Evolutionary conservation across 2,797 vertebrate genomes (phyloP).

Genomic region (Anas flavirostris): DNA sequence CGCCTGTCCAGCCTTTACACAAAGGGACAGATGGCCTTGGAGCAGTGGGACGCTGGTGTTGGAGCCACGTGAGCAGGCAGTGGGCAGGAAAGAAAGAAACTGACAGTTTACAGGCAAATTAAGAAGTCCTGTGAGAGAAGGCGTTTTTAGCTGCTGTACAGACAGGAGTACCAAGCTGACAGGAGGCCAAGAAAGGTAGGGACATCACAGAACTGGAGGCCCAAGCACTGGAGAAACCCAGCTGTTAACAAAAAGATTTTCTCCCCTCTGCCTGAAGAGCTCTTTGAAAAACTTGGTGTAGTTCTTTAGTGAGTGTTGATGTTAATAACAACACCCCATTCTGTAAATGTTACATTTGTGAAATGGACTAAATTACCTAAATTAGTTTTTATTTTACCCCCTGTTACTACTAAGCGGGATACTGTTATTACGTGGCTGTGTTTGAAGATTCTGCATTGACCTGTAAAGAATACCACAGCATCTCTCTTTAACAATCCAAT

Average conservation of each 20-base stretch:
- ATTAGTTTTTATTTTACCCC: neutral
- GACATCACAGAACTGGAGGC: neutral
- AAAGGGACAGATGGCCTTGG: neutral
- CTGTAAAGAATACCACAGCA: fast-evolving
- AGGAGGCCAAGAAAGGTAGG: neutral
- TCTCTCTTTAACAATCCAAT: neutral
- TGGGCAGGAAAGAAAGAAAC: neutral
- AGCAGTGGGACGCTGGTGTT: fast-evolving
- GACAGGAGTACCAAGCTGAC: fast-evolving
- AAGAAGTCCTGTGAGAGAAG: neutral
- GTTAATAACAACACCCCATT: fast-evolving
- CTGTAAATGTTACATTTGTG: neutral
- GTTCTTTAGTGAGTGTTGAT: neutral
- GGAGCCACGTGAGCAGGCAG: neutral
- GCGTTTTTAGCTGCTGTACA: neutral
- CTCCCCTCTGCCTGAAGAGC: neutral
- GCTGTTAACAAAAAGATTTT: neutral
- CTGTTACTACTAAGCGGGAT: neutral
- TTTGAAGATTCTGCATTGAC: neutral
- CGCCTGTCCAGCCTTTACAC: fast-evolving
- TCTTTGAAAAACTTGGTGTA: neutral
- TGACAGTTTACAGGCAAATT: neutral
- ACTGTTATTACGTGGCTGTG: fast-evolving
- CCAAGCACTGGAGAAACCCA: neutral
- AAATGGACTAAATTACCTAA: neutral